phyloP scores from a whole-genome alignment of 2,888 invertebrate species.

The Sminthurinus aureus region DNA sequence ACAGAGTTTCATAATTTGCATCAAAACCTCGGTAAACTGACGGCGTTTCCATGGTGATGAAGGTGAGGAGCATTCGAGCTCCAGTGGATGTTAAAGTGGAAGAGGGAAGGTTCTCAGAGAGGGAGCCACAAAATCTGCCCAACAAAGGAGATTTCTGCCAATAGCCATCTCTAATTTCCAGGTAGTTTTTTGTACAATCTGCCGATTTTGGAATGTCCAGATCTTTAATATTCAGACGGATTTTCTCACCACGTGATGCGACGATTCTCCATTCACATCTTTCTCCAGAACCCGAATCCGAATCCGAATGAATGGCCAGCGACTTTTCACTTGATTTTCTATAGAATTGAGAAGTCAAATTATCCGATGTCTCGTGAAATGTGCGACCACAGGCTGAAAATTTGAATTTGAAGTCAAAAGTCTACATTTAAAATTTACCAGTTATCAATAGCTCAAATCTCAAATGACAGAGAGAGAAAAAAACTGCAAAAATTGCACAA shows the following conservation, averaged over 20 bases:
- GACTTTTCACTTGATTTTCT: too few species aligned
- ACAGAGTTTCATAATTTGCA: slow-evolving; percentile 96
- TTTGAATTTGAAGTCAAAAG: neutral
- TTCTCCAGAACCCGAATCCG: neutral
- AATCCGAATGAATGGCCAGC: too few species aligned
- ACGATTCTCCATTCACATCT: neutral
- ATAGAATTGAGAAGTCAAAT: neutral
- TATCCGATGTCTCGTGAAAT: neutral
- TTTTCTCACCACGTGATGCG: neutral
- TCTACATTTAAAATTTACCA: neutral
- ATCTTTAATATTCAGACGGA: neutral
- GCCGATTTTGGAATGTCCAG: slow-evolving; percentile 68
- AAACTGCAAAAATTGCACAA: too few species aligned
- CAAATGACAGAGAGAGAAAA: too few species aligned
- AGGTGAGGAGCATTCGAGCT: neutral
- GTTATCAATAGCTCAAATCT: neutral
- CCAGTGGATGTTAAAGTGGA: neutral
- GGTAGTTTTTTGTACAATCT: slow-evolving; percentile 86
- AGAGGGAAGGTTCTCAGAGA: neutral
- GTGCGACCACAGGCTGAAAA: neutral
- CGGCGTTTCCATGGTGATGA: neutral
- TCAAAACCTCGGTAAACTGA: slow-evolving; percentile 72
- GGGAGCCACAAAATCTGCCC: slow-evolving; percentile 65
- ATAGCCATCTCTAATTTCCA: slow-evolving; percentile 95
- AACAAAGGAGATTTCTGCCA: slow-evolving; percentile 90